Conservation (phyloP, 2,888 invertebrate species). For the Timandra comae region DNA sequence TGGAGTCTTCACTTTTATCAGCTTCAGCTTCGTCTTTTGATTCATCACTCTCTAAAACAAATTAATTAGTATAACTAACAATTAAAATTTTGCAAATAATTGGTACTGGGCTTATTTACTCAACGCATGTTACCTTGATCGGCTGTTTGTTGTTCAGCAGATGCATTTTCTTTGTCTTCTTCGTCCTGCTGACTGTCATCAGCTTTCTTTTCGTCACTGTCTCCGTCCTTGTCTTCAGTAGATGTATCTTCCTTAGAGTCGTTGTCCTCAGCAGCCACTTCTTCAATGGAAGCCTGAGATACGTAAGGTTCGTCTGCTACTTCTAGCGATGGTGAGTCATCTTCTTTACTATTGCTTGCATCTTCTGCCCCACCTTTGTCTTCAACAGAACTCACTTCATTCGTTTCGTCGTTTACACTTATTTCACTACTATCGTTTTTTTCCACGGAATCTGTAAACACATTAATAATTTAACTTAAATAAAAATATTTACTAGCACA, state of each 20-base stretch:
- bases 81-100: background rate
- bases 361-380: slow-evolving; percentile 44
- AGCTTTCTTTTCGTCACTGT: slow-evolving; percentile 46
- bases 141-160: slow-evolving; percentile 65
- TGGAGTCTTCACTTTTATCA: slow-evolving; percentile 28
- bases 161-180: slow-evolving; percentile 36
- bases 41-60: slow-evolving; percentile 57
- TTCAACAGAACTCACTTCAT: slow-evolving; percentile 59
- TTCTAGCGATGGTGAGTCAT: slow-evolving; percentile 57
- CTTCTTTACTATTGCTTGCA: slow-evolving; percentile 41
- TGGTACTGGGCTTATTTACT: no score
- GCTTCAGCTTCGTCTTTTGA: slow-evolving; percentile 38
- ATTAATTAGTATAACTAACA: no score
- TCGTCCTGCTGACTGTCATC: slow-evolving; percentile 41
- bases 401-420: slow-evolving; percentile 62
- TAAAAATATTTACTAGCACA: no score
- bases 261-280: slow-evolving; percentile 45
- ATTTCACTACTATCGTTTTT: slow-evolving; percentile 73
- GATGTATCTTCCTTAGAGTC: slow-evolving; percentile 52
- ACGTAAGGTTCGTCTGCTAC: slow-evolving; percentile 70
- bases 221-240: slow-evolving; percentile 40
- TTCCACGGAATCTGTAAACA: slow-evolving; percentile 67
- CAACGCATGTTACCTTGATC: slow-evolving; percentile 46
- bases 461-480: no score
- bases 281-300: slow-evolving; percentile 66